phyloP scores from a whole-genome alignment of 2,888 invertebrate genomes.

The Galerucella nymphaeae region DNA sequence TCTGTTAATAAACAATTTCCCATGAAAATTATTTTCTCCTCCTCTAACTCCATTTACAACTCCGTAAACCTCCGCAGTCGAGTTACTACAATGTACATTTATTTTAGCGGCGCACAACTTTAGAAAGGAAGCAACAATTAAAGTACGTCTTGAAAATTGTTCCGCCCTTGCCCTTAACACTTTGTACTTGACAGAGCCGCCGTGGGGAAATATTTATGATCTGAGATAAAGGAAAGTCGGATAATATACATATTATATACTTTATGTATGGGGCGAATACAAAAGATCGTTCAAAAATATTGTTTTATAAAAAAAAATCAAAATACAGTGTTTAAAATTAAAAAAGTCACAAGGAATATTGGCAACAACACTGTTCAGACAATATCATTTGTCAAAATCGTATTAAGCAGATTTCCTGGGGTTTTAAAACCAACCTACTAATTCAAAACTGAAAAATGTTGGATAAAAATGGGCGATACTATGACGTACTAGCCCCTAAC shows the following conservation, averaged over 20 bases:
- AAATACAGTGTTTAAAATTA: background rate
- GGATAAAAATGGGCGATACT: too few species aligned
- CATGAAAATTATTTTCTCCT: too few species aligned
- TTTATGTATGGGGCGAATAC: background rate
- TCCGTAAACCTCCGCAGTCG: slow-evolving; percentile 25
- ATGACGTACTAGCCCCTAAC: too few species aligned
- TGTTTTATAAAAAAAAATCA: background rate
- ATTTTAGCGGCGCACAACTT: slow-evolving; percentile 19
- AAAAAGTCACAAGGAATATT: background rate
- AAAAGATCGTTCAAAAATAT: background rate
- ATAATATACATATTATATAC: slow-evolving; percentile 30
- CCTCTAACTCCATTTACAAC: slow-evolving; percentile 26
- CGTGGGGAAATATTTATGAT: slow-evolving; percentile 6
- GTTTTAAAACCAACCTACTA: too few species aligned
- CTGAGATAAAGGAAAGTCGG: slow-evolving; percentile 12
- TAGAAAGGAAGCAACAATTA: slow-evolving; percentile 48
- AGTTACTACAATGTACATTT: slow-evolving; percentile 22
- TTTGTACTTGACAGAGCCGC: slow-evolving; percentile 38
- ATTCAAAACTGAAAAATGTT: too few species aligned
- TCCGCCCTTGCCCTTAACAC: slow-evolving; percentile 45
- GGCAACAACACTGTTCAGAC: too few species aligned
- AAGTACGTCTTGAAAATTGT: slow-evolving; percentile 48
- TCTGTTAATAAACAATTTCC: too few species aligned
- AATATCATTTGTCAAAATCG: too few species aligned
- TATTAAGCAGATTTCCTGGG: too few species aligned